Conservation (phyloP, 2,797 vertebrate species). For the Synanceia verrucosa region DNA sequence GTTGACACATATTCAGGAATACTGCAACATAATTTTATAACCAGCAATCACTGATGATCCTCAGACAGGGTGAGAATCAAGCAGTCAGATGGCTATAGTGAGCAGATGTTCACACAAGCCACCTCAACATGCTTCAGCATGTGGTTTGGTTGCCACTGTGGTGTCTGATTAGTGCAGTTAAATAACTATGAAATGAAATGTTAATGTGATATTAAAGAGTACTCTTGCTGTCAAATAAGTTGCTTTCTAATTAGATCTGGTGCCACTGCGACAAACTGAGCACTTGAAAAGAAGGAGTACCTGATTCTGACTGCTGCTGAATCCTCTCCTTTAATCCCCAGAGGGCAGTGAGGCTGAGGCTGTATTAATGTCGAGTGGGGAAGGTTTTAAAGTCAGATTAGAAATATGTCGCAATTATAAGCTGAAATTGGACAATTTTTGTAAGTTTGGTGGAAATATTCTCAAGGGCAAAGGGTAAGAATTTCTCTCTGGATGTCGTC, state of each 20-base stretch:
- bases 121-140: not conserved
- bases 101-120: not conserved
- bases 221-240: conserved; percentile 12
- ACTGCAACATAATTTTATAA: too few species aligned
- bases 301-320: conserved; percentile 17
- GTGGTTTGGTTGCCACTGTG: not conserved
- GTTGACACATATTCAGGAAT: too few species aligned
- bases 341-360: conserved; percentile 18
- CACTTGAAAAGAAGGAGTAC: conserved; percentile 16
- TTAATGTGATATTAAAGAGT: conserved; percentile 25
- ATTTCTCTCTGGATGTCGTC: conserved; percentile 5
- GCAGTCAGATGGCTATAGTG: not conserved
- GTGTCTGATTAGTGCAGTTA: not conserved
- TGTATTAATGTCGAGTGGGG: conserved; percentile 36
- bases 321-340: conserved; percentile 46
- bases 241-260: conserved; percentile 40
- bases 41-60: too few species aligned
- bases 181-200: not conserved
- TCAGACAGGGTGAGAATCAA: too few species aligned
- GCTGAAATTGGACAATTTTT: conserved; percentile 25
- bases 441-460: not conserved
- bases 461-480: conserved; percentile 24
- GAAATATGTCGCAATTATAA: conserved; percentile 41
- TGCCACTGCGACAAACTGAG: conserved; percentile 19
- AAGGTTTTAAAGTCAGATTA: conserved; percentile 65